Evolutionary conservation across 2,888 invertebrate species (phyloP).

Genomic region (Plutella xylostella): DNA sequence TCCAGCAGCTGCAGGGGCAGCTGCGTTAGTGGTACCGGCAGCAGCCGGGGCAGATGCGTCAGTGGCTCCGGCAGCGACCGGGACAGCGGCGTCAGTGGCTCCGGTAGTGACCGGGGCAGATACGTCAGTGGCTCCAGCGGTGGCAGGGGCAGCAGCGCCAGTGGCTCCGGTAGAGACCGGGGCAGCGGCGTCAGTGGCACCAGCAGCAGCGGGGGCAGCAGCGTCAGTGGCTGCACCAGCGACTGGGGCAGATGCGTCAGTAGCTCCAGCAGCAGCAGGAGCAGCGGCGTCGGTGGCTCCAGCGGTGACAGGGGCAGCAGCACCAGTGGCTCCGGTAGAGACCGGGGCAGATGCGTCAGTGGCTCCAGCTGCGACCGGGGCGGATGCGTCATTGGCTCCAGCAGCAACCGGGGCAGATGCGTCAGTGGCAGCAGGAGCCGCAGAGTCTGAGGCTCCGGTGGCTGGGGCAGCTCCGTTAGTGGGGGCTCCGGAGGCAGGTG

Average conservation of each 20-base stretch:
- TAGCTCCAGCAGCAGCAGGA: neutral
- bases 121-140: slow-evolving; percentile 20
- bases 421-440: slow-evolving; percentile 6
- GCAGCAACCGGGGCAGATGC: slow-evolving; percentile 31
- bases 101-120: neutral
- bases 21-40: neutral
- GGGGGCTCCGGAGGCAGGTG: neutral
- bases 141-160: no score
- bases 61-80: neutral
- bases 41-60: neutral
- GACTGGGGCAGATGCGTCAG: neutral
- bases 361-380: slow-evolving; percentile 29
- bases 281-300: slow-evolving; percentile 1
- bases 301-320: slow-evolving; percentile 1
- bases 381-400: slow-evolving; percentile 19
- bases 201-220: slow-evolving; percentile 3
- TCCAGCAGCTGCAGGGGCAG: neutral
- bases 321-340: slow-evolving; percentile 10
- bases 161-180: slow-evolving; percentile 22
- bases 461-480: slow-evolving; percentile 10
- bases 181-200: slow-evolving; percentile 5
- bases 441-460: neutral
- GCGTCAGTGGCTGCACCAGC: neutral
- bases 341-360: neutral
- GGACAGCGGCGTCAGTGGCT: slow-evolving; percentile 12